These are phyloP conservation scores for Elysia chlorotica DNA, from an alignment of 1,140 invertebrate species.

Conservation along the genomic window DNA sequence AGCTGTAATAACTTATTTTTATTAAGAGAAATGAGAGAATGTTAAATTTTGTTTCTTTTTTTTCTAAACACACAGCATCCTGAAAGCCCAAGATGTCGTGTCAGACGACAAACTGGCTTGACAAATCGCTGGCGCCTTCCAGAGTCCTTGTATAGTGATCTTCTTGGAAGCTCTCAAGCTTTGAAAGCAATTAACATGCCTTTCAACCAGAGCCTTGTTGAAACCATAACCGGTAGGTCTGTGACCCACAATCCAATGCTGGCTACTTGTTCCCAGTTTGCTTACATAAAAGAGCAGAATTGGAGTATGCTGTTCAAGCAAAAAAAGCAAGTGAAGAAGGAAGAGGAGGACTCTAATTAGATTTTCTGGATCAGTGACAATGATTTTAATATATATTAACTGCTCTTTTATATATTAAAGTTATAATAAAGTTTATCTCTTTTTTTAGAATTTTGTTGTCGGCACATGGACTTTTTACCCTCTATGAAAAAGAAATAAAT, in stretches of 20 bases:
- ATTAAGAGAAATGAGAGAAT: too few species aligned
- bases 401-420: too few species aligned
- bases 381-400: too few species aligned
- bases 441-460: too few species aligned
- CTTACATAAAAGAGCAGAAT: not conserved
- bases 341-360: not conserved
- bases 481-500: too few species aligned
- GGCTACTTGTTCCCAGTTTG: not conserved
- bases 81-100: slow-evolving; percentile 42
- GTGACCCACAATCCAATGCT: slow-evolving; percentile 4
- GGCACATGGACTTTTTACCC: too few species aligned
- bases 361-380: too few species aligned
- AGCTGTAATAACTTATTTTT: too few species aligned
- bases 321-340: not conserved
- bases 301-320: slow-evolving; percentile 7
- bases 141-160: slow-evolving; percentile 55
- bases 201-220: slow-evolving; percentile 47
- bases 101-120: slow-evolving; percentile 48
- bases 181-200: slow-evolving; percentile 50
- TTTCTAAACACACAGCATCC: too few species aligned
- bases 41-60: too few species aligned
- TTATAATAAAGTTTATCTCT: too few species aligned
- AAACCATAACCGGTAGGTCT: slow-evolving; percentile 48
- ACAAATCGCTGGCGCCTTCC: slow-evolving; percentile 59
- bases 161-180: slow-evolving; percentile 57